A percentile compares a stretch with the other conserved stretches of the same genome.
These are phyloP conservation scores for Aphidius colemani DNA, from an alignment of 2,888 invertebrate genomes.

Conservation along the genomic window DNA sequence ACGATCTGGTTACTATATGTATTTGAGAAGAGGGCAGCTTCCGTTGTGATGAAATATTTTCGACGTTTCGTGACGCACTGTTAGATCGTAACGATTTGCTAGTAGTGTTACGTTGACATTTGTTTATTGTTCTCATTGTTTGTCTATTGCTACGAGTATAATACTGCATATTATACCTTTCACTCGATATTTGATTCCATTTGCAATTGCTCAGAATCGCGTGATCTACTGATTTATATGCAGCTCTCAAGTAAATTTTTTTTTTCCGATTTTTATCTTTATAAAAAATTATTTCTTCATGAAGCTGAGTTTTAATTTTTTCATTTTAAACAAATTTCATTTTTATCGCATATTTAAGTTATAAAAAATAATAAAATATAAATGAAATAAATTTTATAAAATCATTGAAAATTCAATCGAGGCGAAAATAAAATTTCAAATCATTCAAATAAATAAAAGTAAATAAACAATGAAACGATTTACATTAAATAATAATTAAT, in stretches of 20 bases:
- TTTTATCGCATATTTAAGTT: no score
- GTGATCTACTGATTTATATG: conserved; percentile 22
- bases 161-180: conserved; percentile 22
- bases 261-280: conserved; percentile 2
- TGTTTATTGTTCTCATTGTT: conserved; percentile 30
- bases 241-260: not conserved
- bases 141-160: conserved; percentile 10
- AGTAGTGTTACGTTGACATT: conserved; percentile 25
- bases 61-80: conserved; percentile 46
- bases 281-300: no score
- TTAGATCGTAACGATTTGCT: conserved; percentile 21
- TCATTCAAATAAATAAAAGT: no score
- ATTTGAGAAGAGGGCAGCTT: conserved; percentile 35
- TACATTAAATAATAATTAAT: not conserved
- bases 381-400: not conserved
- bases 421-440: no score
- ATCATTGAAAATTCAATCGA: no score
- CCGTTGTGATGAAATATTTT: conserved; percentile 48
- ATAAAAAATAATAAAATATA: not conserved
- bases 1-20: conserved; percentile 44
- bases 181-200: conserved; percentile 27
- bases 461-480: no score
- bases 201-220: conserved; percentile 23
- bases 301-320: no score
- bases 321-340: no score